Percentiles rank a stretch among this genome's conserved stretches.
Evolutionary conservation across 2,113 vertebrate genomes (phyloP).

Genomic region (Turdus rufiventris): DNA sequence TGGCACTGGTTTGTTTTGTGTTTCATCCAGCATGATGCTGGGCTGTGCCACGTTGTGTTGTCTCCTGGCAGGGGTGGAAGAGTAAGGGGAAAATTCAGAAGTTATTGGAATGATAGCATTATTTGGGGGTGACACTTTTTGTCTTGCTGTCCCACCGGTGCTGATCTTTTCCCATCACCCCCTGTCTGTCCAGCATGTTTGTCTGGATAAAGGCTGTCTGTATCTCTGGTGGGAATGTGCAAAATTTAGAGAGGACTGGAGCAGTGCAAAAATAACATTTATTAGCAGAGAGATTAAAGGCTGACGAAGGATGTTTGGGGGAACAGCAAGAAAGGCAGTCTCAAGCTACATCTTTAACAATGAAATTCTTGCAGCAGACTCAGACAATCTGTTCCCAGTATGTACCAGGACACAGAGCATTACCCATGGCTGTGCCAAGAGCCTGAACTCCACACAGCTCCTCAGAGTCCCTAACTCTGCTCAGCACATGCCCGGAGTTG

Average conservation of each 20-base stretch:
- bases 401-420: neutral
- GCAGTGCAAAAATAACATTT: neutral
- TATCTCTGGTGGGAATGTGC: neutral
- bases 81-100: neutral
- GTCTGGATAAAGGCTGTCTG: neutral
- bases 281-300: neutral
- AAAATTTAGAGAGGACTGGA: neutral
- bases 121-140: neutral
- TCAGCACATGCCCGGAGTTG: accelerated
- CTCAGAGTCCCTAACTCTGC: neutral
- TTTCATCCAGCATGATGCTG: neutral
- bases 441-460: neutral
- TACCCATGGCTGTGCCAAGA: neutral
- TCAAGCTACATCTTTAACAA: neutral
- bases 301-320: neutral
- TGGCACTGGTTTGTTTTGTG: neutral
- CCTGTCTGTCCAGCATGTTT: neutral
- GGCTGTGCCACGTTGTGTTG: neutral
- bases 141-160: neutral
- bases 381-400: slow-evolving; percentile 2
- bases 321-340: neutral
- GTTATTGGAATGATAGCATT: neutral
- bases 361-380: neutral
- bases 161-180: neutral
- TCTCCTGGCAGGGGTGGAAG: neutral